A percentile compares a stretch with the other conserved stretches of the same genome.
Evolutionary conservation across 2,113 vertebrate species (phyloP).

Genomic region (Acinonyx jubatus): DNA sequence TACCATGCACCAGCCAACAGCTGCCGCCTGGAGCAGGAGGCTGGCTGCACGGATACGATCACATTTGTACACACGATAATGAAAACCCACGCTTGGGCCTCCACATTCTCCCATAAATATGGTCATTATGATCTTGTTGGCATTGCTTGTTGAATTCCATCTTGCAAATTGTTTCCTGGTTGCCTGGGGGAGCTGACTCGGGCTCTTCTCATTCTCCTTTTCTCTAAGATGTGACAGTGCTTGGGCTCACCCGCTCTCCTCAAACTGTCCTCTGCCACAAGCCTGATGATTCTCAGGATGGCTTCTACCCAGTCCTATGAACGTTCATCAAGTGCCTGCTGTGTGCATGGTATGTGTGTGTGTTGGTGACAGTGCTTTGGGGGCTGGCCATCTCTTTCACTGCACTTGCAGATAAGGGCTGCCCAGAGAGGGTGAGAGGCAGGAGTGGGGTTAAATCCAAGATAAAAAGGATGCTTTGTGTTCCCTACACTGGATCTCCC

Average conservation of each 20-base stretch:
- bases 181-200: slow-evolving; percentile 62
- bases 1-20: slow-evolving; percentile 76
- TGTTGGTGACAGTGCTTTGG: neutral
- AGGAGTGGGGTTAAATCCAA: neutral
- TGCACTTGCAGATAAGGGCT: neutral
- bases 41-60: slow-evolving; percentile 47
- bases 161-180: slow-evolving; percentile 76
- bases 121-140: slow-evolving; percentile 79
- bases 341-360: neutral
- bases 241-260: neutral
- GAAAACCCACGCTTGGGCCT: slow-evolving; percentile 62
- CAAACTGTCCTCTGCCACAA: neutral
- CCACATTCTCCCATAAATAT: slow-evolving; percentile 75
- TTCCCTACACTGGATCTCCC: neutral
- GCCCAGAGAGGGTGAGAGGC: neutral
- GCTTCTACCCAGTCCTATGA: rapidly evolving
- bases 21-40: slow-evolving; percentile 73
- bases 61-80: slow-evolving; percentile 76
- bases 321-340: neutral
- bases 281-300: neutral
- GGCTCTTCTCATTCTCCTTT: slow-evolving; percentile 36
- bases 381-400: neutral
- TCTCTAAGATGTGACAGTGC: slow-evolving; percentile 12
- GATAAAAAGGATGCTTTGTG: neutral
- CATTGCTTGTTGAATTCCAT: slow-evolving; percentile 76